Conservation (phyloP, 2,797 vertebrate species). For the Remorina albescens region DNA sequence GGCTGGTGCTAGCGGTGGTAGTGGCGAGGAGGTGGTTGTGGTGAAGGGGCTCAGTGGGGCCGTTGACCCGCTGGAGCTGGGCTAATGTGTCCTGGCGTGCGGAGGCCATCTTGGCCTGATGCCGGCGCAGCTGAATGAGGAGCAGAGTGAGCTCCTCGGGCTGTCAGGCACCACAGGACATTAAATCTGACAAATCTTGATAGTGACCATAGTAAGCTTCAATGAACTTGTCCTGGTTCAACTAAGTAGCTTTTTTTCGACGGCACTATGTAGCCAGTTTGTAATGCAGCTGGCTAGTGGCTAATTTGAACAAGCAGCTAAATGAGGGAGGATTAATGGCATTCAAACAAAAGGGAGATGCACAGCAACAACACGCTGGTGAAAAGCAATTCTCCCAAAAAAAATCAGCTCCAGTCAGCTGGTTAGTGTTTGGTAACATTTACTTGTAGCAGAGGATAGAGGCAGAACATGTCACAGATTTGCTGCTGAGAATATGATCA, state of each 20-base stretch:
- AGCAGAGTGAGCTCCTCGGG: slow-evolving; percentile 97
- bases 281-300: neutral
- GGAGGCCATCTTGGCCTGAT: slow-evolving; percentile 94
- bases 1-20: slow-evolving; percentile 57
- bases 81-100: slow-evolving; percentile 90
- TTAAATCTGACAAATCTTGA: slow-evolving; percentile 29
- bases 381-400: neutral
- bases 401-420: neutral
- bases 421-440: neutral
- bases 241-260: slow-evolving; percentile 3
- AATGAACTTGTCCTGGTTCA: neutral
- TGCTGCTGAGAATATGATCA: neutral
- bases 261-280: neutral
- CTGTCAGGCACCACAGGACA: slow-evolving; percentile 87
- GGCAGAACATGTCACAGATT: neutral
- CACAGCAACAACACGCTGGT: slow-evolving; percentile 4
- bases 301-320: slow-evolving; percentile 21
- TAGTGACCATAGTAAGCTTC: slow-evolving; percentile 30
- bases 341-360: slow-evolving; percentile 18
- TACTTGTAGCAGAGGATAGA: neutral
- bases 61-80: slow-evolving; percentile 89
- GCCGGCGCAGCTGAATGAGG: slow-evolving; percentile 95
- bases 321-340: slow-evolving; percentile 15
- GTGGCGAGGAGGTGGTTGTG: slow-evolving; percentile 55
- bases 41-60: slow-evolving; percentile 85